Evolutionary conservation across 2,888 invertebrate species (phyloP), one percentile per base, ranked within the genome.

Genomic region (Thecocarcelia acutangulata): DNA sequence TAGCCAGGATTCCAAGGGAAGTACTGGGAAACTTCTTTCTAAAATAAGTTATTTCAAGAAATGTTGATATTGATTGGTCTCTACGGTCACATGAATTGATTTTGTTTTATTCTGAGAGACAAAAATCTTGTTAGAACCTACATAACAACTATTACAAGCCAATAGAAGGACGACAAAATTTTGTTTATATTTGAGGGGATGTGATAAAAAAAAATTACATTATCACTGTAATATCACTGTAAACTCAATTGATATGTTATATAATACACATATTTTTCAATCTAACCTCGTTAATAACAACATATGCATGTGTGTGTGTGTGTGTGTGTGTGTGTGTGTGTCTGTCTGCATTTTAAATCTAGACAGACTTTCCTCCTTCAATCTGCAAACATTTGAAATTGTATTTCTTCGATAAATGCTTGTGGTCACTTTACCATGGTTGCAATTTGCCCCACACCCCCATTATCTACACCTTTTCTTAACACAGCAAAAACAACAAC

Each of bases 391-490:
- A 52, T 78, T 82, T 64, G 40, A 64, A 76, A 48, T 6, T 52
- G 33, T 52, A 66, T 37, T 73, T 59, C 50, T 78, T 70, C 74
- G 64, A 74, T 82, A 78, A 82, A 78, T 59, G 78, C 82, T 78
- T 74, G 69, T 82, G 81, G 77, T 69, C 69, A 82, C 68, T 73
- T 77, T 78, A 82, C 78, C 82, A 78, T 77, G 77, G 82, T 78
- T 74, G 64, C 59, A 59, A 69, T 69, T 77, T 76, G 56, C 54
- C 37, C 54, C 50, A 75, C 74, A 58, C 68, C 66, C 66, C 59
- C 50, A 63, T 13, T 58, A 68, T 54, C 44, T 50, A 59, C 42
- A 75, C 15, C 28, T 58, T n/a, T 40, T 19, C 42, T 9, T 17
- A 33, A 42, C 58, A 66, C 24, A 59, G 50, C 33, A 33, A 33